These are phyloP conservation scores for Stenurella melanura DNA, from an alignment of 2,888 invertebrate genomes.

Conservation along the genomic window DNA sequence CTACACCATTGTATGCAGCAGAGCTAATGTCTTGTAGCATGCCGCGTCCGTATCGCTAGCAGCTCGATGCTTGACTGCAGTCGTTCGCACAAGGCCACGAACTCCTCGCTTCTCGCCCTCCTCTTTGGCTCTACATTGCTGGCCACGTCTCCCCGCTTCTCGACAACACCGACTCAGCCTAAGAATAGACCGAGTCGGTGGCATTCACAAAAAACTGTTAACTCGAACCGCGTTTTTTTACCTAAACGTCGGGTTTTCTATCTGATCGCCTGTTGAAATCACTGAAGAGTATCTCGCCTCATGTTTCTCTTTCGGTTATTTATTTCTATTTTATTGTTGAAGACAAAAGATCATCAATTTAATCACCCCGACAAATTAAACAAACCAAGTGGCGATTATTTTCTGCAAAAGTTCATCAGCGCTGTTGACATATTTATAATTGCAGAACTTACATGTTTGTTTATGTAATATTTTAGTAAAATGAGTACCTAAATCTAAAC, in stretches of 20 bases:
- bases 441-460: neutral
- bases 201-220: conserved; percentile 71
- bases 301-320: conserved; percentile 49
- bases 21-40: conserved; percentile 66
- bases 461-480: neutral
- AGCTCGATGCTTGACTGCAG: conserved; percentile 76
- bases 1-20: conserved; percentile 67
- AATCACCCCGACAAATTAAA: conserved; percentile 43
- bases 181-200: conserved; percentile 73
- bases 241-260: conserved; percentile 68
- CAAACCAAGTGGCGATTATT: neutral
- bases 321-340: conserved; percentile 44
- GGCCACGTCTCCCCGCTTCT: conserved; percentile 64
- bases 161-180: conserved; percentile 66
- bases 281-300: conserved; percentile 64
- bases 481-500: neutral
- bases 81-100: conserved; percentile 73
- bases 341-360: conserved; percentile 48
- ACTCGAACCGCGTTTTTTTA: conserved; percentile 66
- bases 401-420: neutral
- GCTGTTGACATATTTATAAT: neutral
- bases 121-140: conserved; percentile 55
- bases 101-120: conserved; percentile 71
- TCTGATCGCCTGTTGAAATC: conserved; percentile 70
- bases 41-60: conserved; percentile 77